Base-by-base conservation (phyloP, 2,797 vertebrate genomes). In the Bovichtus diacanthus region DNA sequence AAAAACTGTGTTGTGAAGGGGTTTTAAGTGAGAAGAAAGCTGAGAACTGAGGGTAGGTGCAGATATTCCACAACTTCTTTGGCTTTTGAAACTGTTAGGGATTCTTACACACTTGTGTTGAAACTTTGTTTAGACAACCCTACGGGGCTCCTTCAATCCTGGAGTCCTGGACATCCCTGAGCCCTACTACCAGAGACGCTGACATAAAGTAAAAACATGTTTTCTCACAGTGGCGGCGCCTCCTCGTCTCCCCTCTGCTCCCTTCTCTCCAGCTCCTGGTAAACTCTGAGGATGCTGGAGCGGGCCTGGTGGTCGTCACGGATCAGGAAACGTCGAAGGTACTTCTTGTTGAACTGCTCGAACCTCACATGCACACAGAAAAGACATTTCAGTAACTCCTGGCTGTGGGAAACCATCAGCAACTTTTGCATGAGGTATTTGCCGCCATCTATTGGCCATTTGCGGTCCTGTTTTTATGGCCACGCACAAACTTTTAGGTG, bases 311-410 rank as follows among this genome's bases (percentile, higher is more conserved):
- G 87, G 0, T 96, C 93, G 36, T 96, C 95, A 5, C 95, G 90
- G 53, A 97, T 94, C 46, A 97, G 91, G 85, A 96, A 91, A 76
- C 94, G 96, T 47, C 95, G 93, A 55, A 96, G 92, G 82, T 97
- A 96, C 84, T 94, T 96, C 71, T 78, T 95, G 88, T 96, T 96
- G 76, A 97, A 95, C 79, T 97, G 95, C 16, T 96, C 95, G 80
- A 96, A 92, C 88, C 91, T 91, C 72, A 58, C 70, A 62, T 23
- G 69, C 65, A 70, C 11, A 44, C 2, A 64, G 41, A 69, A 29
- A 63, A 46, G 16, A 51, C 4, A 70, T 25, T 49, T 23, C 53
- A 60, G 5, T 41, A 2, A 16, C 27, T n/a, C 25, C 36, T 46
- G 1, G 31, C 8, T 51, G 16, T 34, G 34, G 19, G 47, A 25